Percentiles rank a stretch among this genome's conserved stretches.
phyloP scores from a whole-genome alignment of 2,113 vertebrate species.

The Clarias magur region DNA sequence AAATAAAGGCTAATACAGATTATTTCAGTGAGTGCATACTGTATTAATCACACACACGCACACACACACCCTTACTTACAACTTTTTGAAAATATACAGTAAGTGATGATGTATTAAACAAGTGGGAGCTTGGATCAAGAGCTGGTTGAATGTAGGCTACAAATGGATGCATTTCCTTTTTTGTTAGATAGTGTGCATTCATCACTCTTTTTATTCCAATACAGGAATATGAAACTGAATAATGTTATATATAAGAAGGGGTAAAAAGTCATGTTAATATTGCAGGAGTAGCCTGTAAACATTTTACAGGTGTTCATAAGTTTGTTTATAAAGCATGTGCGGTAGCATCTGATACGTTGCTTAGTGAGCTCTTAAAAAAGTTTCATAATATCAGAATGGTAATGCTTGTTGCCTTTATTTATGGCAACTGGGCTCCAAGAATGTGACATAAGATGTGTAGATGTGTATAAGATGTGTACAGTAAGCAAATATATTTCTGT shows the following conservation, averaged over 20 bases:
- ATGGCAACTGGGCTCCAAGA: neutral
- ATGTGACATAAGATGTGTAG: neutral
- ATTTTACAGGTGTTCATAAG: neutral
- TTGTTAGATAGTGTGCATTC: neutral
- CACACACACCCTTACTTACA: neutral
- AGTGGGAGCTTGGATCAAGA: neutral
- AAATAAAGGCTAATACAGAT: neutral
- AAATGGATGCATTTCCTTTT: constrained; percentile 2
- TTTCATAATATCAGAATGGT: neutral
- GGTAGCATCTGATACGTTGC: neutral
- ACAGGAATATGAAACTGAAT: neutral
- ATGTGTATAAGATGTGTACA: too few species aligned
- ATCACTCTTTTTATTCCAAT: neutral
- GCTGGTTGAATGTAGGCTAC: neutral
- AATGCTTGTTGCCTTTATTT: neutral
- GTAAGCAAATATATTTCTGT: neutral
- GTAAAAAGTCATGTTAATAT: neutral
- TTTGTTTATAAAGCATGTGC: neutral
- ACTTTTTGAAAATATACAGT: neutral
- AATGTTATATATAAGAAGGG: neutral
- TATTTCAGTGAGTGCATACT: neutral
- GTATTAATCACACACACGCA: constrained; percentile 9
- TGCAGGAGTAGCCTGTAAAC: neutral
- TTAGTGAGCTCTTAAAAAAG: neutral
- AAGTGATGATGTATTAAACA: neutral